phyloP scores from a whole-genome alignment of 2,113 vertebrate genomes.

The Eulacestoma nigropectus region DNA sequence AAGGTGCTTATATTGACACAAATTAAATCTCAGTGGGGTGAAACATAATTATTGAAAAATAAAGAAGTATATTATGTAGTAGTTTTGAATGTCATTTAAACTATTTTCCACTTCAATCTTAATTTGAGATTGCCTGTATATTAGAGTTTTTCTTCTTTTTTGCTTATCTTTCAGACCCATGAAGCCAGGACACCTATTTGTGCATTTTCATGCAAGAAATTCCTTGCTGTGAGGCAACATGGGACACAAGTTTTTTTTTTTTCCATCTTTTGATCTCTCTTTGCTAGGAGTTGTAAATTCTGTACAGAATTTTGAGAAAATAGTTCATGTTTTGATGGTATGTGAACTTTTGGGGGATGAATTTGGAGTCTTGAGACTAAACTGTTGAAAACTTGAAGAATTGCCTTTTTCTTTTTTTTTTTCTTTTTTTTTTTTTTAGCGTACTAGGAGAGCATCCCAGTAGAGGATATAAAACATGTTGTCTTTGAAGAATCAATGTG shows the following conservation, averaged over 20 bases:
- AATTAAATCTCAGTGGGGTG: background rate
- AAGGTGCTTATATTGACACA: background rate
- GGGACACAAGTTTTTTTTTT: background rate
- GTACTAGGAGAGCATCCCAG: background rate
- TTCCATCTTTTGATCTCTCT: background rate
- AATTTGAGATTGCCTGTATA: background rate
- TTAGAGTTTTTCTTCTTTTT: background rate
- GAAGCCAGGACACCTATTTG: background rate
- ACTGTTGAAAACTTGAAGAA: background rate
- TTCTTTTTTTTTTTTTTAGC: background rate
- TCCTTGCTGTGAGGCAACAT: background rate
- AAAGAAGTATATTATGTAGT: background rate
- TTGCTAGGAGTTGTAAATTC: background rate
- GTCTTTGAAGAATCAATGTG: constrained; percentile 15
- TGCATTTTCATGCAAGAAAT: background rate
- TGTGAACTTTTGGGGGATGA: background rate
- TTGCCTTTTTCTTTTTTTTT: background rate
- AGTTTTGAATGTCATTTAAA: background rate
- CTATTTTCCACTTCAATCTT: background rate
- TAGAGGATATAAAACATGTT: background rate
- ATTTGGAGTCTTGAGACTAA: background rate
- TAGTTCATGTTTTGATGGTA: background rate
- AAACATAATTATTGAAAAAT: background rate
- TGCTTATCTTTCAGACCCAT: background rate
- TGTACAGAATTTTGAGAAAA: background rate